Evolutionary conservation across 2,113 vertebrate genomes (phyloP), one percentile per base, ranked within the genome.

Genomic region (Salvelinus fontinalis): DNA sequence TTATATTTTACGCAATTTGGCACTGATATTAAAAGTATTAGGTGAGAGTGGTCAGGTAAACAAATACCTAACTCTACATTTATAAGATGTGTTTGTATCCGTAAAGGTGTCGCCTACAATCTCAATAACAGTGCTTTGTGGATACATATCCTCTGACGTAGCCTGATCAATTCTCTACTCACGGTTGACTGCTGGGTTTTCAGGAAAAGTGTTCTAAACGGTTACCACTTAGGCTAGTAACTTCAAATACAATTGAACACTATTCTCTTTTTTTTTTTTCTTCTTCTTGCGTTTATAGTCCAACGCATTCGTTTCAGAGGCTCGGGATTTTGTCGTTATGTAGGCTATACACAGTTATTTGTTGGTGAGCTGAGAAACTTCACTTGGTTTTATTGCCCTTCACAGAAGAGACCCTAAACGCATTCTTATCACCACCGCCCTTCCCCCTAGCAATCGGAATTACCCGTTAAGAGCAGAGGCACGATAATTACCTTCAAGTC

Each of bases 331-430:
- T 39, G 3, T 68, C 67, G 4, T 8, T 31, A 48, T 49, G n/a
- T 22, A 26, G 29, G 3, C 67, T n/a, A 14, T 24, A 20, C 68
- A 1, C 24, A 70, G 20, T 48, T 69, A 90, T 87, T 88, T 88
- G 86, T 88, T 88, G 82, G 90, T 85, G 85, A 86, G 83, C 89
- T 89, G 89, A 81, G 85, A 82, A 91, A 79, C 89, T 88, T 92
- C 87, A 89, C 59, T 84, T 91, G 91, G 88, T 86, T 92, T 92
- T 92, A 92, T 92, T 91, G 86, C 90, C 51, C 90, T 86, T 84
- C 88, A 83, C 85, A 84, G 85, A 90, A 87, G 77, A 89, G 87
- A 91, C 89, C 89, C 89, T 91, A 90, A 91, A 91, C 83, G 88
- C 90, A 91, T 91, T 92, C 90, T 91, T 91, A 86, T 79, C 76